These are phyloP conservation scores for Nephrotoma flavescens DNA, from an alignment of 2,888 invertebrate species.

Conservation along the genomic window DNA sequence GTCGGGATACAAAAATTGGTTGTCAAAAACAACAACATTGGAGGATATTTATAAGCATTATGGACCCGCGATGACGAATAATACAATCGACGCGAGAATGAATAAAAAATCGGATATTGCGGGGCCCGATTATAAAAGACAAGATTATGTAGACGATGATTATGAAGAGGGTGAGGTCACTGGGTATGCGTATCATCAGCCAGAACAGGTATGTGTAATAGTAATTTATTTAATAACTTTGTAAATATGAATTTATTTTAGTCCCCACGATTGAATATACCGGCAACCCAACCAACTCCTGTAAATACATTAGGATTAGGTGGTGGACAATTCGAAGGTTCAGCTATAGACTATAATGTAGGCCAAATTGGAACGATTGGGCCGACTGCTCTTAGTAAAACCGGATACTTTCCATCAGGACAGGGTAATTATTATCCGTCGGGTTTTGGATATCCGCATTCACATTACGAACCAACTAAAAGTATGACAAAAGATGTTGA, in stretches of 20 bases:
- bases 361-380: background rate
- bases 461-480: background rate
- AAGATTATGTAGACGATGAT: slow-evolving; percentile 34
- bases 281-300: background rate
- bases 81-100: background rate
- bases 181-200: slow-evolving; percentile 27
- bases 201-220: slow-evolving; percentile 1
- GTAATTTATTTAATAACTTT: background rate
- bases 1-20: slow-evolving; percentile 56
- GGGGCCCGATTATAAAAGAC: slow-evolving; percentile 11
- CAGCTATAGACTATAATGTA: background rate
- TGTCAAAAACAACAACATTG: slow-evolving; percentile 52
- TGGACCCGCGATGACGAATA: slow-evolving; percentile 14
- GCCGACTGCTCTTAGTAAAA: slow-evolving; percentile 9
- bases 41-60: slow-evolving; percentile 55
- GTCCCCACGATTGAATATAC: background rate
- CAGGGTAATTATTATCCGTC: slow-evolving; percentile 3
- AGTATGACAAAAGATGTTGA: slow-evolving; percentile 6
- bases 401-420: slow-evolving; percentile 10
- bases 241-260: background rate
- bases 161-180: slow-evolving; percentile 46
- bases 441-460: slow-evolving; percentile 3
- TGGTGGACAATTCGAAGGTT: background rate
- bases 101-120: slow-evolving; percentile 28
- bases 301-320: background rate